These are phyloP conservation scores for Thermophis baileyi DNA, from an alignment of 2,113 vertebrate species.

Conservation along the genomic window DNA sequence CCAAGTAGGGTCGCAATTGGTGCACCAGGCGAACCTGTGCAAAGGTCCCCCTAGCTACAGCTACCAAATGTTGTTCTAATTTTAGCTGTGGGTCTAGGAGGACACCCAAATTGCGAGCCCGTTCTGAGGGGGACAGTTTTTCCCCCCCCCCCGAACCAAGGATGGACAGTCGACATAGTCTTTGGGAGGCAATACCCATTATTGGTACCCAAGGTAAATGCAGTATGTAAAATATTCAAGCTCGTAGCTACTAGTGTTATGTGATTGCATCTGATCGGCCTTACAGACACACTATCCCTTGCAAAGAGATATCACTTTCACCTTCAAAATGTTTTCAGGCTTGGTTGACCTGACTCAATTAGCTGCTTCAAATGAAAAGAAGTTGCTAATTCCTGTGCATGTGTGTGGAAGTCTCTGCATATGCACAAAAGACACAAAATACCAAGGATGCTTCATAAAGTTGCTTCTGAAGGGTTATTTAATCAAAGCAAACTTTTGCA, in stretches of 20 bases:
- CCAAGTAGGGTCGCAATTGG: too few species aligned
- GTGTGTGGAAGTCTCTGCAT: not conserved
- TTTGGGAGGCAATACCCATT: too few species aligned
- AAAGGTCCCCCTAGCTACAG: too few species aligned
- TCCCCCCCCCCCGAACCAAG: too few species aligned
- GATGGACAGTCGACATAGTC: too few species aligned
- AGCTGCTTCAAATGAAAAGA: not conserved
- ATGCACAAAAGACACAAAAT: not conserved
- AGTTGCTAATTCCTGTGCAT: not conserved
- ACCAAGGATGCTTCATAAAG: not conserved
- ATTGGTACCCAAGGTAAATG: too few species aligned
- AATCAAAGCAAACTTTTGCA: not conserved
- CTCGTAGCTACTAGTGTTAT: not conserved
- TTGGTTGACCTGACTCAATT: not conserved
- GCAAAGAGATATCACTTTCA: not conserved
- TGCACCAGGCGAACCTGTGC: too few species aligned
- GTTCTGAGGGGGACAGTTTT: too few species aligned
- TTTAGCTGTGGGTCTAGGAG: too few species aligned
- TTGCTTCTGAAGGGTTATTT: not conserved
- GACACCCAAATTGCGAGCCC: too few species aligned
- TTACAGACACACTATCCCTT: not conserved
- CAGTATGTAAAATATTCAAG: not conserved
- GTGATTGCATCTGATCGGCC: not conserved
- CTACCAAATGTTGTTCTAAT: too few species aligned
- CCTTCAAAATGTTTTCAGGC: not conserved